Conservation (phyloP, 2,797 vertebrate genomes). For the Muraenolepis orangiensis region DNA sequence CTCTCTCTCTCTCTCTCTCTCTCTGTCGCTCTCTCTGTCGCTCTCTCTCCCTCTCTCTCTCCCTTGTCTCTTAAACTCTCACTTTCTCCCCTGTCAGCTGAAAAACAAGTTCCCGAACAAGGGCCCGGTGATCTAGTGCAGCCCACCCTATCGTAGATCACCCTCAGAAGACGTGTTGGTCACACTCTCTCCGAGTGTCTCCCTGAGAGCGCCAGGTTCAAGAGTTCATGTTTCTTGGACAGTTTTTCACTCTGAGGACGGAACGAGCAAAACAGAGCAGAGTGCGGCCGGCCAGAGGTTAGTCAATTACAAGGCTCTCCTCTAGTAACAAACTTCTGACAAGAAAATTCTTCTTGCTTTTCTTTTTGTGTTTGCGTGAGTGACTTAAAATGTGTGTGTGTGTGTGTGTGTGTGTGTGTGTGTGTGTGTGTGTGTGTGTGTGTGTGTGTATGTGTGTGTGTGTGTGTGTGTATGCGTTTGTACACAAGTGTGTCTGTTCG, state of each 20-base stretch:
- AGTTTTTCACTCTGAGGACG: constrained; percentile 50
- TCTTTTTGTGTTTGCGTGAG: background rate
- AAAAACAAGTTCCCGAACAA: background rate
- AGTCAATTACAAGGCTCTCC: constrained; percentile 67
- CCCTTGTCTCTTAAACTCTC: background rate
- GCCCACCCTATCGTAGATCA: background rate
- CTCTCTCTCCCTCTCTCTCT: background rate
- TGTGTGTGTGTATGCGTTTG: constrained; percentile 26
- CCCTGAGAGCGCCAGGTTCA: constrained; percentile 48
- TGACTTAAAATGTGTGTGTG: background rate
- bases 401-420: background rate
- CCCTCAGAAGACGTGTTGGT: background rate
- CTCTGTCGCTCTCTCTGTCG: background rate
- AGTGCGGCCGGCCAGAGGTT: constrained; percentile 62
- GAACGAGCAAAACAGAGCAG: constrained; percentile 60
- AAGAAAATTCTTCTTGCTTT: constrained; percentile 44
- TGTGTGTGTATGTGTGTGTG: constrained; percentile 15
- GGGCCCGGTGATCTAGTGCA: background rate
- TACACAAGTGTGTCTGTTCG: constrained; percentile 23
- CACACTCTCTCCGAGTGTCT: background rate
- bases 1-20: too few species aligned
- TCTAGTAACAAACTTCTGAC: constrained; percentile 66
- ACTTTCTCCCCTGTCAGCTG: background rate
- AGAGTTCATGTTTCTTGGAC: constrained; percentile 67
- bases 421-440: background rate